These are phyloP conservation scores for Drosophila truncata DNA, from an alignment of 1,140 invertebrate species.

Conservation along the genomic window DNA sequence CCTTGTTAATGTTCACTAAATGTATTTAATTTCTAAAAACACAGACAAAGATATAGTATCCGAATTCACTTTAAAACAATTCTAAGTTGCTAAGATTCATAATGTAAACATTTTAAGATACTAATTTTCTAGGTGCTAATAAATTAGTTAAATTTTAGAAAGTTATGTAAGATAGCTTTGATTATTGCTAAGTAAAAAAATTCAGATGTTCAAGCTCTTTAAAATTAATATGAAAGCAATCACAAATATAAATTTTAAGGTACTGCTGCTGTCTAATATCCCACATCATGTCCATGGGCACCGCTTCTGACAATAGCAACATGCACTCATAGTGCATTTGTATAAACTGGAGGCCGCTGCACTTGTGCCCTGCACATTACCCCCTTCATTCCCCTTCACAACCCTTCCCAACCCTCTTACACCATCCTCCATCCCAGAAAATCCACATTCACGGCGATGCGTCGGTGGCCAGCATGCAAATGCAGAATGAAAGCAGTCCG, in stretches of 20 bases:
- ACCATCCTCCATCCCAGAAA: conserved; percentile 3
- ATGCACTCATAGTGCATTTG: conserved; percentile 76
- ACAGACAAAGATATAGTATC: too few relatives aligned
- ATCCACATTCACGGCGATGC: conserved; percentile 43
- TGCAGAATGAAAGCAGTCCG: conserved; percentile 64
- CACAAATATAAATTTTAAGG: not conserved
- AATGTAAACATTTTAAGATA: too few relatives aligned
- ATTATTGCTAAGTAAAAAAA: not conserved
- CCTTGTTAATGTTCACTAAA: too few relatives aligned
- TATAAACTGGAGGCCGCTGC: conserved; percentile 76
- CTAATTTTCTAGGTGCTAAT: too few relatives aligned
- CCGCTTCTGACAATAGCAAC: conserved; percentile 60
- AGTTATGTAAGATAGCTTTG: not conserved
- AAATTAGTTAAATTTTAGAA: too few relatives aligned
- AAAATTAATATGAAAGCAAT: not conserved
- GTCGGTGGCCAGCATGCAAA: conserved; percentile 72
- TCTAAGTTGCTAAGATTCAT: too few relatives aligned
- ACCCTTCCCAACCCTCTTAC: not conserved
- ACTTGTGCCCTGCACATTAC: conserved; percentile 65
- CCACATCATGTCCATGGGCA: not conserved
- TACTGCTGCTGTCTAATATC: not conserved
- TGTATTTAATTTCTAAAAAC: too few relatives aligned
- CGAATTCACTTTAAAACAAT: too few relatives aligned
- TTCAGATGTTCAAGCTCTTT: not conserved
- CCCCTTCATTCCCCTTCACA: not conserved